phyloP scores from a whole-genome alignment of 2,797 vertebrate species.

The Orientallactaga sibirica region DNA sequence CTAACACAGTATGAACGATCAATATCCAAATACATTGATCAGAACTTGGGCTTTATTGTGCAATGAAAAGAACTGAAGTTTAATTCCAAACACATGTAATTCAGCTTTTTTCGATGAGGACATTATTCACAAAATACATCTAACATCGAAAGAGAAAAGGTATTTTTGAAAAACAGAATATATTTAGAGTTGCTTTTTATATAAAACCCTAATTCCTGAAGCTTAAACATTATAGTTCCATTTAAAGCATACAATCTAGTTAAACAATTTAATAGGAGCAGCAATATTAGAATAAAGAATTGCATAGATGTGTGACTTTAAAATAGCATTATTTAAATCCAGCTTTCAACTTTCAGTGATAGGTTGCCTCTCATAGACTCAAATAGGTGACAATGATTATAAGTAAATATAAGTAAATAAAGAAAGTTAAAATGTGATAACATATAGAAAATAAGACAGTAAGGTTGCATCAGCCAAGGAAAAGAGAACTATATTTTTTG shows the following conservation, averaged over 20 bases:
- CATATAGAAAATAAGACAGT: neutral
- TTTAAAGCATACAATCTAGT: constrained; percentile 30
- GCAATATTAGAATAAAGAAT: constrained; percentile 58
- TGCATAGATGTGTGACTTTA: neutral
- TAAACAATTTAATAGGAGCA: constrained; percentile 52
- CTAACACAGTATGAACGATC: constrained; percentile 6
- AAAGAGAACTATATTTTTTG: neutral
- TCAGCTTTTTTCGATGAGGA: neutral
- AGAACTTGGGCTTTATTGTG: constrained; percentile 60
- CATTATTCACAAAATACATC: constrained; percentile 49
- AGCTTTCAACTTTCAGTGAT: constrained; percentile 42
- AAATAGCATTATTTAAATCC: constrained; percentile 53
- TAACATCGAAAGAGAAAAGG: neutral
- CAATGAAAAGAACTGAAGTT: constrained; percentile 55
- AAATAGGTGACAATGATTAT: constrained; percentile 40
- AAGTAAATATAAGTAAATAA: constrained; percentile 10
- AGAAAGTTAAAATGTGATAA: neutral
- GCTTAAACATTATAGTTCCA: constrained; percentile 40
- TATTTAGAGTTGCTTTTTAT: constrained; percentile 47
- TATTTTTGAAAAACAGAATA: constrained; percentile 60
- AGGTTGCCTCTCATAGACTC: constrained; percentile 1
- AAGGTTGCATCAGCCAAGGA: neutral
- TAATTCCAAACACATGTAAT: constrained; percentile 45
- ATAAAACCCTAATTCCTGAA: constrained; percentile 36
- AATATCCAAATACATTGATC: neutral